Base-by-base conservation (phyloP, 2,113 vertebrate species). In the Arothron firmamentum region DNA sequence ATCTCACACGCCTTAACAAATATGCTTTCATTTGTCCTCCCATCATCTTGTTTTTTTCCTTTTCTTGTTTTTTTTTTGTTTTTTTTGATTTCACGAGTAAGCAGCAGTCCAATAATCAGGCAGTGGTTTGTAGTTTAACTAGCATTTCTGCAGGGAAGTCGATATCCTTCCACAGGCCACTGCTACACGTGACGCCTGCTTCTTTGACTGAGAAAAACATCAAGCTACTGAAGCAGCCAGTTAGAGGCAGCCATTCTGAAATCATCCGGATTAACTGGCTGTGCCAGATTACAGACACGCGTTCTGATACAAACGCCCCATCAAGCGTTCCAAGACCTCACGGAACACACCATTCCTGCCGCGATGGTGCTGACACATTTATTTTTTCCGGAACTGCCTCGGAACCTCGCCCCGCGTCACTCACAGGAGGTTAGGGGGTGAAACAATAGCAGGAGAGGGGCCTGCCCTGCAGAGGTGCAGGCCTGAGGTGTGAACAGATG, bases 401-500 rank as follows among this genome's bases (percentile, higher is more conserved):
- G 49, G 58, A 66, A 58, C 55, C 65, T 57, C 53, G 57, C 52
- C 67, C 62, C 23, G 47, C 65, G 67, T 79, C 62, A 66, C 56
- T 62, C 65, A 70, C 51, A 23, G 1, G 48, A 74, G 68, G 45
- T 84, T 82, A 86, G 72, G 62, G 62, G 77, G 82, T 78, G 78
- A 59, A 78, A 76, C 75, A 79, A 85, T 82, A 54, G 70, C 63
- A 59, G 70, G 47, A 14, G 62, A 55, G 70, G 67, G 66, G 78
- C 34, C 34, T 47, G 45, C 15, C 45, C 15, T 31, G 25, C 83
- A 60, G 79, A 85, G 78, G 82, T 65, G 52, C 72, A 66, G 76
- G 81, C 80, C 80, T 85, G 74, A 87, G 86, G 90, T 88, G 85
- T 85, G 85, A 90, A 86, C 89, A 87, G 87, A 79, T 89, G 89